Conservation (phyloP, 2,113 vertebrate species). For the Camelus dromedarius region DNA sequence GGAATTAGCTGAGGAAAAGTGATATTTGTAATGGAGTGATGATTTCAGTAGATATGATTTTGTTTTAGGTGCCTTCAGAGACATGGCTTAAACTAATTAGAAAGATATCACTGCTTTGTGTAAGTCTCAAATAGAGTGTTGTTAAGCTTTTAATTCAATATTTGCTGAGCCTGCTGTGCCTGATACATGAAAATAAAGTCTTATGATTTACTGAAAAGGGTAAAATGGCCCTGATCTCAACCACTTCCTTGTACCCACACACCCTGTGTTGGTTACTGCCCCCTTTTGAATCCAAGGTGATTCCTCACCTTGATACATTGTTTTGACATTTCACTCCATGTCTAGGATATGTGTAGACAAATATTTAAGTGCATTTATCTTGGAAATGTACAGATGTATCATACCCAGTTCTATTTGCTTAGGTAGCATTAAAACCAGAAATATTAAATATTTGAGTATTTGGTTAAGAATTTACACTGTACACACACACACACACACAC, state of each 20-base stretch:
- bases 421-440: constrained; percentile 38
- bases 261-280: not conserved
- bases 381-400: constrained; percentile 38
- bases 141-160: constrained; percentile 66
- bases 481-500: not conserved
- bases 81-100: constrained; percentile 60
- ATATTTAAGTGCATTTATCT: constrained; percentile 60
- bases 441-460: constrained; percentile 57
- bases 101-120: constrained; percentile 50
- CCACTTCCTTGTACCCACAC: not conserved
- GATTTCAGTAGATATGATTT: constrained; percentile 52
- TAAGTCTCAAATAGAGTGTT: constrained; percentile 55
- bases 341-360: not conserved
- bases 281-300: constrained; percentile 50
- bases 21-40: constrained; percentile 47
- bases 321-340: constrained; percentile 53
- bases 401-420: constrained; percentile 57
- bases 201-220: constrained; percentile 46
- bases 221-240: constrained; percentile 9
- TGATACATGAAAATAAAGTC: constrained; percentile 52
- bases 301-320: constrained; percentile 45
- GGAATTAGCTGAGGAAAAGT: constrained; percentile 64
- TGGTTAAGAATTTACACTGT: constrained; percentile 34
- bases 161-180: constrained; percentile 43
- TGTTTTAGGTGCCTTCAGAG: constrained; percentile 29